Conservation (phyloP, 2,888 invertebrate genomes). For the Watsonalla binaria region DNA sequence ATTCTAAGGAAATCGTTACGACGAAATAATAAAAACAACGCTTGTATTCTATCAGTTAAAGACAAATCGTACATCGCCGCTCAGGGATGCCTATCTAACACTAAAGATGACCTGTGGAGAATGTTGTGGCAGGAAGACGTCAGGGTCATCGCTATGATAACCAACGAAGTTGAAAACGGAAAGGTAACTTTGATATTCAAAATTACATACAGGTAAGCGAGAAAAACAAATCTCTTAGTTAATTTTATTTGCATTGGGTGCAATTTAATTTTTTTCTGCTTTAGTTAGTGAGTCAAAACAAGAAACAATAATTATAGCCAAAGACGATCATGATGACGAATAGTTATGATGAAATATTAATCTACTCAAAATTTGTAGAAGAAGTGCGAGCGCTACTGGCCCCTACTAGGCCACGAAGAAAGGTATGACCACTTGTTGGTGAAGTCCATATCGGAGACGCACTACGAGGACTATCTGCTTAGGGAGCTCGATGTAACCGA, state of each 20-base stretch:
- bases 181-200: constrained; percentile 70
- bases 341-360: neutral
- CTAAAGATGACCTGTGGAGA: constrained; percentile 96
- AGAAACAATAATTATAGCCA: neutral
- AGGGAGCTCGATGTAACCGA: constrained; percentile 83
- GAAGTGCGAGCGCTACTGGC: constrained; percentile 99
- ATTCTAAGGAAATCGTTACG: neutral
- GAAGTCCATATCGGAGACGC: constrained; percentile 85
- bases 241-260: too few species aligned
- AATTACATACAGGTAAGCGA: too few species aligned
- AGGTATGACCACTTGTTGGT: constrained; percentile 86
- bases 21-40: neutral
- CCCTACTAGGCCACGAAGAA: constrained; percentile 84
- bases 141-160: constrained; percentile 98
- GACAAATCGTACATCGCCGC: constrained; percentile 91
- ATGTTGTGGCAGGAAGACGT: constrained; percentile 99
- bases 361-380: constrained; percentile 46
- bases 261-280: too few species aligned
- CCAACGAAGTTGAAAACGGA: constrained; percentile 96
- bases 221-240: too few species aligned
- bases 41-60: constrained; percentile 35
- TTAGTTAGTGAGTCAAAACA: neutral
- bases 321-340: too few species aligned
- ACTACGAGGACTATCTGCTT: constrained; percentile 90
- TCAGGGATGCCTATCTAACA: constrained; percentile 94